phyloP scores from a whole-genome alignment of 2,113 vertebrate species.

The Hydropotes inermis region DNA sequence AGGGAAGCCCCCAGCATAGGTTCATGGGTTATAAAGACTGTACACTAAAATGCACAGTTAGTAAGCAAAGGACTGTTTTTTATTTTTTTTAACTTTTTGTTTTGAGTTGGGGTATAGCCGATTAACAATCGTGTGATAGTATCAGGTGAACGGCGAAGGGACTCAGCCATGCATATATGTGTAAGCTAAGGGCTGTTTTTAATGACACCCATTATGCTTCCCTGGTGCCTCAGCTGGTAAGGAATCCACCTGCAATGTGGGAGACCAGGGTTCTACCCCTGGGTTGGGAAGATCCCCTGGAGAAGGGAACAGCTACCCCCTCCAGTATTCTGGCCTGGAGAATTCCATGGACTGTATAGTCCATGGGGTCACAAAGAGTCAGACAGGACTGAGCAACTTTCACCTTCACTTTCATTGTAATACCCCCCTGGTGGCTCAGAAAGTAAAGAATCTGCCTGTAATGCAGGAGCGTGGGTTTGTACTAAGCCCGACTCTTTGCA shows the following conservation, averaged over 20 bases:
- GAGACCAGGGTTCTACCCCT: not conserved
- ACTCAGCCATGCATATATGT: not conserved
- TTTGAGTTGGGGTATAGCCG: not conserved
- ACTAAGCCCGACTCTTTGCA: not conserved
- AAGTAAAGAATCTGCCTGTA: not conserved
- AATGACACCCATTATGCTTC: not conserved
- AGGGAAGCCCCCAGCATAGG: not conserved
- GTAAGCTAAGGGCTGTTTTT: not conserved
- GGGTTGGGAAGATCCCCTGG: not conserved
- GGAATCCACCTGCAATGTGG: not conserved
- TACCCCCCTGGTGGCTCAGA: not conserved
- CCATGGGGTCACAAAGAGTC: not conserved
- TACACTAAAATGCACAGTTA: not conserved
- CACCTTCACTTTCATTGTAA: not conserved
- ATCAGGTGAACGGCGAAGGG: not conserved
- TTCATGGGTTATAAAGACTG: not conserved
- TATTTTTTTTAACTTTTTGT: not conserved
- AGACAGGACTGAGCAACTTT: accelerated
- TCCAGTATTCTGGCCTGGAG: not conserved
- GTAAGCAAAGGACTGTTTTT: not conserved
- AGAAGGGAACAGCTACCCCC: not conserved
- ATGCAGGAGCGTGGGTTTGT: accelerated
- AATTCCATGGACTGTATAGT: not conserved
- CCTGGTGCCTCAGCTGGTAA: not conserved
- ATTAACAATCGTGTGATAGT: not conserved